phyloP scores from a whole-genome alignment of 2,113 vertebrate species.

The Hemichromis elongatus region DNA sequence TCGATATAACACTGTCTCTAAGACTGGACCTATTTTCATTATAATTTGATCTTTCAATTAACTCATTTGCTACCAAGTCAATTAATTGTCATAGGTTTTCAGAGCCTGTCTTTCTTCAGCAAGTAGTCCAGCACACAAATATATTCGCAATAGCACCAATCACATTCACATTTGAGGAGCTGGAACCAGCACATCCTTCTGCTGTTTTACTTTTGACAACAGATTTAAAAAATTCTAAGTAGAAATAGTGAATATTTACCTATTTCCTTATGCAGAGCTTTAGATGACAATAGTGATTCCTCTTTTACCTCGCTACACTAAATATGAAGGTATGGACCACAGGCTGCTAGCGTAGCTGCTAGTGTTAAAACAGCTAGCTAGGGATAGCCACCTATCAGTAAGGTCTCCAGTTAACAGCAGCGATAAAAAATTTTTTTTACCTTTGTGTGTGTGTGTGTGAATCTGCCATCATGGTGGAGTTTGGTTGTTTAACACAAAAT shows the following conservation, averaged over 20 bases:
- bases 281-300: not conserved
- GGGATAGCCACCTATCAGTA: not conserved
- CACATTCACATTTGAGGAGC: not conserved
- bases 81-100: not conserved
- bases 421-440: not conserved
- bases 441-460: not conserved
- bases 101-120: not conserved
- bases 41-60: not conserved
- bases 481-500: not conserved
- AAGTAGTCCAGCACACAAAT: not conserved
- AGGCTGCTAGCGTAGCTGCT: not conserved
- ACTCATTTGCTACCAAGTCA: not conserved
- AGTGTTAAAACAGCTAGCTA: not conserved
- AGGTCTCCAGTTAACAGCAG: not conserved
- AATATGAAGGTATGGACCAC: fast-evolving
- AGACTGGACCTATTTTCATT: not conserved
- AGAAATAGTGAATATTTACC: not conserved
- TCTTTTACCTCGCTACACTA: not conserved
- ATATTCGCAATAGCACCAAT: not conserved
- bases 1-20: not conserved
- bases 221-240: not conserved
- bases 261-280: not conserved
- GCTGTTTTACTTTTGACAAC: not conserved
- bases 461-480: not conserved
- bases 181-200: not conserved